phyloP scores from a whole-genome alignment of 2,797 vertebrate genomes.

The Poeciliopsis gracilis region DNA sequence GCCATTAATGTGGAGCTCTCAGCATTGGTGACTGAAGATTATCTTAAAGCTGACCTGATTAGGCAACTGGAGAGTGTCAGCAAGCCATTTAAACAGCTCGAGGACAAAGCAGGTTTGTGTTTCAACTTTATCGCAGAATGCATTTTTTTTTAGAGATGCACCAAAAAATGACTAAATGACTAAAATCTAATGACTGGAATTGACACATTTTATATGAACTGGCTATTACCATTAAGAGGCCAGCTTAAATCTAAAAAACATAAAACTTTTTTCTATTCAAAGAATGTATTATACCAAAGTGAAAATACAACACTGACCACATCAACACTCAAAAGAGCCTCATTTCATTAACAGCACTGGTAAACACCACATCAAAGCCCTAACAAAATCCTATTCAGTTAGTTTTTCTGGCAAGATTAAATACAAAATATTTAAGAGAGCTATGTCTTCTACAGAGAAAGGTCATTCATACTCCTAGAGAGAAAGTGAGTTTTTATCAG shows the following conservation, averaged over 20 bases:
- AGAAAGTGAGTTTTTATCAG: neutral
- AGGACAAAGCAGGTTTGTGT: slow-evolving; percentile 93
- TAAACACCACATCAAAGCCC: neutral
- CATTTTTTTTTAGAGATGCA: neutral
- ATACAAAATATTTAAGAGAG: neutral
- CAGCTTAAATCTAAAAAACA: neutral
- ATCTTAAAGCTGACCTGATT: slow-evolving; percentile 91
- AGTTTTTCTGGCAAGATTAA: neutral
- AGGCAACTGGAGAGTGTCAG: slow-evolving; percentile 90
- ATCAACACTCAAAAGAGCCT: neutral
- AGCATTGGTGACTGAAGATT: slow-evolving; percentile 90
- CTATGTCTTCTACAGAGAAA: neutral
- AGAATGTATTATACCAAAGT: neutral
- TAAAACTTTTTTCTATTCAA: neutral
- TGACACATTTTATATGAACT: neutral
- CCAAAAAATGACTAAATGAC: neutral
- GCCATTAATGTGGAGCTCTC: slow-evolving; percentile 87
- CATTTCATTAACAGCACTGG: neutral
- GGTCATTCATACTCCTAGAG: neutral
- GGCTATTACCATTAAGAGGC: neutral
- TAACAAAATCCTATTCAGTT: neutral
- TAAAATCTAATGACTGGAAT: neutral
- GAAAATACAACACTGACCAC: neutral
- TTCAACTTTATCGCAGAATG: slow-evolving; percentile 23
- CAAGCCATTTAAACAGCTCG: slow-evolving; percentile 90